Evolutionary conservation across 1,140 invertebrate genomes (phyloP), one percentile per base, ranked within the genome.

Genomic region (Drosophila obscura): DNA sequence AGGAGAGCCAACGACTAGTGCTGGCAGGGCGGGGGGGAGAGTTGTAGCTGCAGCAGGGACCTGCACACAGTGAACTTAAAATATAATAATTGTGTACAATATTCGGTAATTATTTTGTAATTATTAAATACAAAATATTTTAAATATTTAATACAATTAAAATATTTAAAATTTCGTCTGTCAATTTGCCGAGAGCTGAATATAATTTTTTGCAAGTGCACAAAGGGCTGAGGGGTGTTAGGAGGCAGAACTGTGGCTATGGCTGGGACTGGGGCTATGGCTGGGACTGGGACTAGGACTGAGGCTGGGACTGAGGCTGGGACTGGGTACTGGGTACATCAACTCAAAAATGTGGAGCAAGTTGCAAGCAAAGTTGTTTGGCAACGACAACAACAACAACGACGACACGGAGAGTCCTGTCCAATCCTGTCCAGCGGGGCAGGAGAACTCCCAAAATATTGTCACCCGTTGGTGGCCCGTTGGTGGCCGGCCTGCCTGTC

Each of bases 341-440:
- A 64, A 44, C 69, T 59, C 55, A 67, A 62, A 62, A 85, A 85
- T 85, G 77, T 85, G 71, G 81, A 85, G 82, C 81, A 85, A 85
- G 81, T 85, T 77, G 81, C 82, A 81, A 67, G 82, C 84, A 87
- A 85, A 85, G 81, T 85, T 85, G 77, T 85, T 85, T 87, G 81
- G 74, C 81, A 85, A 72, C 82, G 62, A 76, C 68, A 76, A 76
- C 73, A 57, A 77, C 67, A 65, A 55, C 55, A 43, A 45, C 35
- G 28, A 22, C 50, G 43, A 24, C 5, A 26, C 15, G 19, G 15
- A 31, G 44, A 26, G 19, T 69, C 50, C 7, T 51, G 24, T 15
- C 46, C 48, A 57, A 56, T 59, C 72, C 72, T 68, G 53, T 57
- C 57, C 52, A 45, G 73, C 28, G 9, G 57, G 9, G 57, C n/a